These are phyloP conservation scores for Phrynocephalus versicolor DNA, from an alignment of 2,113 vertebrate species.

Conservation along the genomic window DNA sequence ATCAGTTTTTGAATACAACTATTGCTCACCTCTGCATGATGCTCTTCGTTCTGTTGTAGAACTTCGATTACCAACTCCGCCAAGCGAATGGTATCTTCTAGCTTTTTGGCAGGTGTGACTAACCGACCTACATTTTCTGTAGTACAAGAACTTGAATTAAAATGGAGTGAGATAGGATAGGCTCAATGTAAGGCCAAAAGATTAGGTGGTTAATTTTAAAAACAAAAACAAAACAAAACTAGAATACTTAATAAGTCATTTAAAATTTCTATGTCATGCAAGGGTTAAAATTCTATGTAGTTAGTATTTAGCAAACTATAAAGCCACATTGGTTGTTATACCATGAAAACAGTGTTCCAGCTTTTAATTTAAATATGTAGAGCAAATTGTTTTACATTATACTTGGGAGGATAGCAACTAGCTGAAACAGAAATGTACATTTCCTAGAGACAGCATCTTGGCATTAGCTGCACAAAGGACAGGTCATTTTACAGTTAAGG, in stretches of 20 bases:
- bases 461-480: conserved; percentile 33
- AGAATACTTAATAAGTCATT: conserved; percentile 51
- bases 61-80: conserved; percentile 98
- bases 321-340: conserved; percentile 75
- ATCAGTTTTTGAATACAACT: neutral
- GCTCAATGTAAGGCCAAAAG: conserved; percentile 66
- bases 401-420: conserved; percentile 55
- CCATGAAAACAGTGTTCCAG: conserved; percentile 82
- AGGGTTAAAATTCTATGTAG: conserved; percentile 78
- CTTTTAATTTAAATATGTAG: conserved; percentile 63
- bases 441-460: conserved; percentile 82
- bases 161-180: conserved; percentile 67
- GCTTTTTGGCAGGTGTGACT: conserved; percentile 98
- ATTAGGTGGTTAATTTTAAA: conserved; percentile 60
- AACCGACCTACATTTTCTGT: conserved; percentile 98
- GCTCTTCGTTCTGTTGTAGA: conserved; percentile 98
- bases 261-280: conserved; percentile 76
- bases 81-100: conserved; percentile 97
- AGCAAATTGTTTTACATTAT: conserved; percentile 56
- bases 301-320: conserved; percentile 81
- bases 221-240: neutral
- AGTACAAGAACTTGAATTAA: conserved; percentile 87
- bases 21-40: conserved; percentile 94
- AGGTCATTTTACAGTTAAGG: conserved; percentile 24
- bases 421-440: conserved; percentile 59